Evolutionary conservation across 2,113 vertebrate species (phyloP).

Genomic region (Ciconia boyciana): DNA sequence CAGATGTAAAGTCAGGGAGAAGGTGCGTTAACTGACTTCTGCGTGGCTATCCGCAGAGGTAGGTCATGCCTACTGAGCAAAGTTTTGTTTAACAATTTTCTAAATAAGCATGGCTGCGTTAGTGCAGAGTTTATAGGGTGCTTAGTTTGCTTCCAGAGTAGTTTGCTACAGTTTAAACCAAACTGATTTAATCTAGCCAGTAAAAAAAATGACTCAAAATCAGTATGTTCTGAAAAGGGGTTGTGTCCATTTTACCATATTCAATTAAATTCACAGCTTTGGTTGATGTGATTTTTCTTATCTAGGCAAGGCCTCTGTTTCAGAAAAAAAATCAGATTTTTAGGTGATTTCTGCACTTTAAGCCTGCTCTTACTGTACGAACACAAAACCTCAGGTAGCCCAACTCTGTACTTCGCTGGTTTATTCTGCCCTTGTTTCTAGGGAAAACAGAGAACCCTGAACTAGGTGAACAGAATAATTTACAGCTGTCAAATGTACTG

Average conservation of each 20-base stretch:
- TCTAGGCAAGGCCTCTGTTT: background rate
- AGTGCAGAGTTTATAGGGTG: fast-evolving
- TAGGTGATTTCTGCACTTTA: too few species aligned
- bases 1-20: background rate
- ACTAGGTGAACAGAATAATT: background rate
- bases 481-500: background rate
- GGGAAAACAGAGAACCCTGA: background rate
- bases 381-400: background rate
- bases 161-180: background rate
- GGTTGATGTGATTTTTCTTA: background rate
- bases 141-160: fast-evolving
- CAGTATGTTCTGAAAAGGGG: fast-evolving
- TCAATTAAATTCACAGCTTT: background rate
- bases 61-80: background rate
- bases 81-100: fast-evolving
- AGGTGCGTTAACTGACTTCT: background rate
- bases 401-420: fast-evolving
- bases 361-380: background rate
- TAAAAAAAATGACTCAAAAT: background rate
- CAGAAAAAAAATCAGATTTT: background rate
- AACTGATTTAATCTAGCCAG: background rate
- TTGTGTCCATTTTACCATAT: background rate
- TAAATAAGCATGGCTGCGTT: fast-evolving
- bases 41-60: too few species aligned
- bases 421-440: background rate